phyloP scores from a whole-genome alignment of 1,140 invertebrate species.

The Marisa cornuarietis region DNA sequence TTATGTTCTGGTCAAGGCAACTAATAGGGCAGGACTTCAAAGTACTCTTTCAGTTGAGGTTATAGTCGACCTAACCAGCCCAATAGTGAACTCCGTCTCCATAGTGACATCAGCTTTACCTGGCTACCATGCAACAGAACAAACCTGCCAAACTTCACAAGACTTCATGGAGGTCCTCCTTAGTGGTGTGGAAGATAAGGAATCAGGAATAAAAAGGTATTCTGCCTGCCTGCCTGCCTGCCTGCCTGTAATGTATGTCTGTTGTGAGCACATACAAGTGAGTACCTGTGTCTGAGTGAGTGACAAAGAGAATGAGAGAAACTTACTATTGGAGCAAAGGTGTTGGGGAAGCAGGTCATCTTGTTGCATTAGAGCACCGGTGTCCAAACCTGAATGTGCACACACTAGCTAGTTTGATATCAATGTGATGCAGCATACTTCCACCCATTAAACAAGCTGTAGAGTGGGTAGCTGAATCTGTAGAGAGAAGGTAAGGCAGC shows the following conservation, averaged over 20 bases:
- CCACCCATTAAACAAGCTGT: too few species aligned
- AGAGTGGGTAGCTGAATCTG: too few species aligned
- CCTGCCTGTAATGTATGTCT: background rate
- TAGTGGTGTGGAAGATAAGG: slow-evolving; percentile 20
- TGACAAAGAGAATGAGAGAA: background rate
- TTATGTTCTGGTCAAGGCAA: slow-evolving; percentile 28
- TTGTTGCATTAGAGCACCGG: too few species aligned
- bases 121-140: background rate
- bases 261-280: too few species aligned
- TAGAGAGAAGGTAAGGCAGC: too few species aligned
- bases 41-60: slow-evolving; percentile 12
- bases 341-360: too few species aligned
- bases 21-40: slow-evolving; percentile 26
- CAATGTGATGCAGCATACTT: too few species aligned
- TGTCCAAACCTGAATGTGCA: too few species aligned
- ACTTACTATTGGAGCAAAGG: too few species aligned
- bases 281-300: background rate
- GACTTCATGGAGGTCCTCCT: slow-evolving; percentile 29
- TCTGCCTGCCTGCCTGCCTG: background rate
- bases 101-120: slow-evolving; percentile 26
- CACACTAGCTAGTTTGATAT: too few species aligned
- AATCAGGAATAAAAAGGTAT: slow-evolving; percentile 33
- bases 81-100: slow-evolving; percentile 20
- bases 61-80: slow-evolving; percentile 31
- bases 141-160: slow-evolving; percentile 33